Conservation (phyloP, 2,113 vertebrate species). For the Anhinga anhinga region DNA sequence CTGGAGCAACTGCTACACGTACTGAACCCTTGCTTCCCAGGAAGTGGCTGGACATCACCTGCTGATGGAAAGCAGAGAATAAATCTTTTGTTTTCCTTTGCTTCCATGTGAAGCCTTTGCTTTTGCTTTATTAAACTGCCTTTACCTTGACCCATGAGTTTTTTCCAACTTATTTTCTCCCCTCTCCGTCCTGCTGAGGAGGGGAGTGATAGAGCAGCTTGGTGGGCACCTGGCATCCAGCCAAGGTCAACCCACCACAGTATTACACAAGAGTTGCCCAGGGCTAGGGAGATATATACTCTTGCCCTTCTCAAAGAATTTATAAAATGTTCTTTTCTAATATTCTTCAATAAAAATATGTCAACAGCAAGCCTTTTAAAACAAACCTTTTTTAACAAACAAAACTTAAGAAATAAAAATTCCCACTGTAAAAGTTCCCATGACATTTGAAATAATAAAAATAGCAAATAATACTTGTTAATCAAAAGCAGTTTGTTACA, state of each 20-base stretch:
- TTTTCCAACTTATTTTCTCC: background rate
- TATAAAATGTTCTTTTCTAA: background rate
- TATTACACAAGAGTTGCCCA: background rate
- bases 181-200: background rate
- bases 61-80: background rate
- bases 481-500: background rate
- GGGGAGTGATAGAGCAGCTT: background rate
- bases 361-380: background rate
- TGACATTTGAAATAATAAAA: background rate
- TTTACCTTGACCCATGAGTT: background rate
- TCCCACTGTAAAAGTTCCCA: background rate
- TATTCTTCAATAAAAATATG: background rate
- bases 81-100: background rate
- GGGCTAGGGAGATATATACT: background rate
- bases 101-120: fast-evolving
- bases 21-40: background rate
- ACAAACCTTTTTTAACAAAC: background rate
- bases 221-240: background rate
- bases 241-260: too few species aligned
- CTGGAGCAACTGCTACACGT: background rate
- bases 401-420: background rate
- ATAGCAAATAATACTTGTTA: background rate
- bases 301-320: background rate
- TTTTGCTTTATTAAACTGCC: background rate
- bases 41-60: background rate